These are phyloP conservation scores for Melanotaenia duboulayi DNA, from an alignment of 2,113 vertebrate species.

Conservation along the genomic window DNA sequence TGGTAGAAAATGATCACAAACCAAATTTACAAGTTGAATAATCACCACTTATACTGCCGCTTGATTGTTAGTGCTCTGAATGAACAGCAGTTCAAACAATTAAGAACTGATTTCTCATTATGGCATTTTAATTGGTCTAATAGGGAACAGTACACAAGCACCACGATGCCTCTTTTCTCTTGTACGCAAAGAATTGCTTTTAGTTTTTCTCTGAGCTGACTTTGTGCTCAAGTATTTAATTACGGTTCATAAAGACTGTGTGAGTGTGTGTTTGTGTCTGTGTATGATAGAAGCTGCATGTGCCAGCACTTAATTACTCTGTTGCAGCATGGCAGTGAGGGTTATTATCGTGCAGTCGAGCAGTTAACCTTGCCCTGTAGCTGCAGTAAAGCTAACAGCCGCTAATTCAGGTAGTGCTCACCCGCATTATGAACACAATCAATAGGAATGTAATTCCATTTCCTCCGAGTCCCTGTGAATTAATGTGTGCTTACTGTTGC, in stretches of 20 bases:
- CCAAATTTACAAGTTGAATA: conserved; percentile 17
- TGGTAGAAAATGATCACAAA: conserved; percentile 10
- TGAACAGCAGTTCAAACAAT: conserved; percentile 59
- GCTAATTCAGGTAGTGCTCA: conserved; percentile 44
- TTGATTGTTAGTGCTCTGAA: conserved; percentile 41
- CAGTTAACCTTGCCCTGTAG: conserved; percentile 60
- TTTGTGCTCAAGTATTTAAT: conserved; percentile 67
- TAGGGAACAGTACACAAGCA: conserved; percentile 43
- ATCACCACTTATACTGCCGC: conserved; percentile 15
- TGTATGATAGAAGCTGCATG: conserved; percentile 22
- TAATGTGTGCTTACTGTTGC: neutral
- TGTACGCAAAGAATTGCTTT: conserved; percentile 24
- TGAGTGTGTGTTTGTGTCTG: conserved; percentile 21
- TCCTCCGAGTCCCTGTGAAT: conserved; percentile 26
- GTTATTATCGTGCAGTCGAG: conserved; percentile 50
- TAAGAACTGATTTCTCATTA: conserved; percentile 63
- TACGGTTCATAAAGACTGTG: conserved; percentile 33
- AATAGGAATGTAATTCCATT: conserved; percentile 47
- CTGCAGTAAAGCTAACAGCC: conserved; percentile 51
- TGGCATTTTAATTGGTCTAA: conserved; percentile 61
- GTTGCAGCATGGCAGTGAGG: conserved; percentile 46
- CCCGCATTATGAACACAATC: conserved; percentile 48
- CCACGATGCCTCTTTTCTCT: conserved; percentile 39
- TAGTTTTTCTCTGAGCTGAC: conserved; percentile 52
- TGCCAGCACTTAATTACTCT: conserved; percentile 60